phyloP scores from a whole-genome alignment of 2,113 vertebrate species.

The Mandrillus leucophaeus region DNA sequence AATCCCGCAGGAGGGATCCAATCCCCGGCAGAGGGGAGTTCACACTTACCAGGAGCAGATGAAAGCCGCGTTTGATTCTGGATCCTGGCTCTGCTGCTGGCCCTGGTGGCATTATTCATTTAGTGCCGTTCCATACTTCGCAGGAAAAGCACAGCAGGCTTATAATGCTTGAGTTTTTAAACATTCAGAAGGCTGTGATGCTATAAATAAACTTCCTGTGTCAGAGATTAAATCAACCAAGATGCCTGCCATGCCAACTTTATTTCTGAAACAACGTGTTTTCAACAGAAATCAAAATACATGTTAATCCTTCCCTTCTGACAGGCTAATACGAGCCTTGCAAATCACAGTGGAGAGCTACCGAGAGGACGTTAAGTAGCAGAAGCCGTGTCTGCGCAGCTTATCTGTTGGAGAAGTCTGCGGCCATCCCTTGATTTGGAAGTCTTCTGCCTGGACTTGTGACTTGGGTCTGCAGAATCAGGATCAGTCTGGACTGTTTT shows the following conservation, averaged over 20 bases:
- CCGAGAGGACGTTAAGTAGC: not conserved
- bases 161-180: constrained; percentile 71
- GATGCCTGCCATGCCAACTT: constrained; percentile 71
- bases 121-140: constrained; percentile 46
- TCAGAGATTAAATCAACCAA: constrained; percentile 77
- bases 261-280: constrained; percentile 73
- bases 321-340: constrained; percentile 49
- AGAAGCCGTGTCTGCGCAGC: not conserved
- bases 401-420: not conserved
- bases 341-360: constrained; percentile 5
- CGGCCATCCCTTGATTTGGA: not conserved
- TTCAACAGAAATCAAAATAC: constrained; percentile 67
- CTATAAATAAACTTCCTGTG: constrained; percentile 74
- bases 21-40: not conserved
- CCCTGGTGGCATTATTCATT: constrained; percentile 61
- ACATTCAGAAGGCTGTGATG: constrained; percentile 73
- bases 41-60: not conserved
- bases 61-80: constrained; percentile 41
- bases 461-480: not conserved
- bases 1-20: not conserved
- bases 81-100: not conserved
- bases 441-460: not conserved
- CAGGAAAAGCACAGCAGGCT: constrained; percentile 75
- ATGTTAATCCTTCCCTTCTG: constrained; percentile 60
- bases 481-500: not conserved